Conservation (phyloP, 2,888 invertebrate genomes). For the Metallyticus violacea region DNA sequence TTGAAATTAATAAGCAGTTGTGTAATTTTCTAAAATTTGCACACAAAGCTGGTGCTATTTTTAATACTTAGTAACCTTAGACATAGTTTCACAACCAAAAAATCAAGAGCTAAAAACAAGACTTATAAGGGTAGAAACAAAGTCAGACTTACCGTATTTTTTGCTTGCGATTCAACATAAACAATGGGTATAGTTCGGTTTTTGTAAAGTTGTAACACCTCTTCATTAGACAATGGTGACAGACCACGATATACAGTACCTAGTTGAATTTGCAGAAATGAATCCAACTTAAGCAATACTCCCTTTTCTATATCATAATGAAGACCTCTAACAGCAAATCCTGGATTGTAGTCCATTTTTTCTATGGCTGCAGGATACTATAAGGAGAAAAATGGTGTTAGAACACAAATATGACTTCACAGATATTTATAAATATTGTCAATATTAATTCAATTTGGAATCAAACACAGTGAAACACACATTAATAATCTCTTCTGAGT, state of each 20-base stretch:
- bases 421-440: too few species aligned
- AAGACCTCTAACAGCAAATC: conserved; percentile 94
- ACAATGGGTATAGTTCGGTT: conserved; percentile 84
- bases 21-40: conserved; percentile 33
- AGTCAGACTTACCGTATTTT: conserved; percentile 50
- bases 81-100: background rate
- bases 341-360: conserved; percentile 81
- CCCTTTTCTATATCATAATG: conserved; percentile 98
- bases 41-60: background rate
- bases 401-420: background rate
- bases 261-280: conserved; percentile 94
- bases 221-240: conserved; percentile 75
- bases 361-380: conserved; percentile 87
- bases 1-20: too few species aligned
- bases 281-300: conserved; percentile 88
- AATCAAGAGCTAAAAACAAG: background rate
- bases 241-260: conserved; percentile 90
- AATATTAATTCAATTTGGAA: too few species aligned
- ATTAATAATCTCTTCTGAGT: too few species aligned
- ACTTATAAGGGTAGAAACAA: background rate
- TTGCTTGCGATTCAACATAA: conserved; percentile 78
- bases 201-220: conserved; percentile 81
- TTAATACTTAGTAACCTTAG: background rate
- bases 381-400: conserved; percentile 38
- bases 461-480: too few species aligned